phyloP scores from a whole-genome alignment of 2,888 invertebrate genomes.

The Apamea crenata region DNA sequence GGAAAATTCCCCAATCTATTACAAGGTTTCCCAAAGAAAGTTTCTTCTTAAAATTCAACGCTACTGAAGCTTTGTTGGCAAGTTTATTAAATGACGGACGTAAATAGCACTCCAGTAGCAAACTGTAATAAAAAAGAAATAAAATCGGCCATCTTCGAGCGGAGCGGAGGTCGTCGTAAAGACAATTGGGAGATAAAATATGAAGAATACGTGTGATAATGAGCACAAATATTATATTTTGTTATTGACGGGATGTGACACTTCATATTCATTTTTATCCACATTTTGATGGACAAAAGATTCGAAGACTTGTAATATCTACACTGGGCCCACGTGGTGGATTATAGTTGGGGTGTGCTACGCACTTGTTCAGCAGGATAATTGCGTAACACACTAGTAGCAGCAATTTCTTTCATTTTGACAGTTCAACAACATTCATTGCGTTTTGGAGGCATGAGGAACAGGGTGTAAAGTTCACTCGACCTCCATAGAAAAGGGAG shows the following conservation, averaged over 20 bases:
- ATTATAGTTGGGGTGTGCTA: too few species aligned
- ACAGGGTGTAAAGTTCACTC: too few species aligned
- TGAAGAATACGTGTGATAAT: constrained; percentile 13
- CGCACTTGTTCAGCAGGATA: too few species aligned
- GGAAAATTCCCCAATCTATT: background rate
- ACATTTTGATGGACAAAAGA: background rate
- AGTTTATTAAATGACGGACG: constrained; percentile 18
- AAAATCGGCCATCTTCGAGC: constrained; percentile 25
- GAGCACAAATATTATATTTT: background rate
- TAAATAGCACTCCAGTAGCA: constrained; percentile 29
- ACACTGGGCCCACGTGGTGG: background rate
- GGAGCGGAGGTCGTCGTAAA: constrained; percentile 22
- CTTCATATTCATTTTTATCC: background rate
- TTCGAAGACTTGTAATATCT: background rate
- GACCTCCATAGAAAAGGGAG: too few species aligned
- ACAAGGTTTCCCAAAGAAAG: background rate
- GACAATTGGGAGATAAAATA: constrained; percentile 30
- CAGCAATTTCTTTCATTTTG: too few species aligned
- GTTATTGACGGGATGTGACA: constrained; percentile 14
- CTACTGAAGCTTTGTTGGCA: background rate
- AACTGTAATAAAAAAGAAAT: constrained; percentile 34
- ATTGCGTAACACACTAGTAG: background rate
- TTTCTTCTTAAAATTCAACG: background rate
- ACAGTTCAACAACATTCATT: too few species aligned
- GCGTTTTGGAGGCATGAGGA: too few species aligned